Evolutionary conservation across 2,888 invertebrate species (phyloP), one percentile per base, ranked within the genome.

Genomic region (Aspidiotus destructor): DNA sequence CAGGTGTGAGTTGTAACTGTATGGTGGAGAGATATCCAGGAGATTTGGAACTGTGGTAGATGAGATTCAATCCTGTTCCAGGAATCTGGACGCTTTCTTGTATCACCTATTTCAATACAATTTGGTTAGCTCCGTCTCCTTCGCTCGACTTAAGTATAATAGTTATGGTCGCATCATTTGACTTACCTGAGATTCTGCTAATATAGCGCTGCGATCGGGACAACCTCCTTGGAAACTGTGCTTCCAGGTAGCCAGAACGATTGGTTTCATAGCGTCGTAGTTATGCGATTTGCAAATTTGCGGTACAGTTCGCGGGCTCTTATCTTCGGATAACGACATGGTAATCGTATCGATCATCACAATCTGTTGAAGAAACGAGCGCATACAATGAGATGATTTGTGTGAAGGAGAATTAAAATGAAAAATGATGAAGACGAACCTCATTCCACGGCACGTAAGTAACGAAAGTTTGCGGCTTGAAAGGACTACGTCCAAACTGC

Each of bases 371-470:
- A 28, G 74, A 73, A 11, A 48, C 48, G 48, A 48, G 48, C 28
- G 63, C 57, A 52, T 65, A 68, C 41, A 67, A 61, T 16, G n/a
- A 0, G 48, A 68, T 53, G 1, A 5, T 1, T 16, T 28, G 17
- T 9, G 16, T 67, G 62, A 58, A 60, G 11, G 8, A 60, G 17
- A 9, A 28, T 16, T 16, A 16, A 15, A 58, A 58, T 58, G 5
- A 16, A 15, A 28, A 28, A 28, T 1, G 1, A 28, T 28, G 28
- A 28, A 28, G 28, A 28, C 28, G 16, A 11, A 86, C 86, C 85
- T 93, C 92, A 80, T 99, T 98, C 93, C 97, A 96, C 10, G 97
- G 96, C 41, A 96, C 92, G 77, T 88, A 91, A 17, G 92, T 88
- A 70, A 93, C 92, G 75, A 90, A 86, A 58, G 86, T 88, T 73